Percentiles rank a stretch among this genome's conserved stretches.
Conservation (phyloP, 2,113 vertebrate species). For the Syrrhaptes paradoxus region DNA sequence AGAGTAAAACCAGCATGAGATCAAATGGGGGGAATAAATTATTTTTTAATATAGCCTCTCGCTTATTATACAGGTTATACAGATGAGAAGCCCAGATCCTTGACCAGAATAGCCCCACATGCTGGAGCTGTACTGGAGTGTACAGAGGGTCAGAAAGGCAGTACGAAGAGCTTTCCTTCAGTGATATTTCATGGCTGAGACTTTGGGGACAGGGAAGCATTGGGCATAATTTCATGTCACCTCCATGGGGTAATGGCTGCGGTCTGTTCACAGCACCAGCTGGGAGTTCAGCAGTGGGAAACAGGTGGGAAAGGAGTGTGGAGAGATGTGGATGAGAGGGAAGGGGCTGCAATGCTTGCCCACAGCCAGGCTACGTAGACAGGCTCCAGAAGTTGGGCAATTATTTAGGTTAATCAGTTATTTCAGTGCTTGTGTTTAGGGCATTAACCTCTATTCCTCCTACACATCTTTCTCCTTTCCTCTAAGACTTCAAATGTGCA, state of each 20-base stretch:
- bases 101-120: neutral
- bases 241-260: fast-evolving
- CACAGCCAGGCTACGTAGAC: neutral
- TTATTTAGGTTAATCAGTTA: neutral
- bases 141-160: neutral
- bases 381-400: neutral
- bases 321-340: neutral
- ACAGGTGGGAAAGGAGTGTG: fast-evolving
- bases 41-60: neutral
- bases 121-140: fast-evolving
- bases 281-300: neutral
- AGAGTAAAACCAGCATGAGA: neutral
- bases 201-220: neutral
- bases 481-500: neutral
- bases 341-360: neutral
- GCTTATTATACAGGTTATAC: neutral
- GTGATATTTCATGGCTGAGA: neutral
- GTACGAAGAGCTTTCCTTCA: neutral
- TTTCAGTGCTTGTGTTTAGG: neutral
- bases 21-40: neutral
- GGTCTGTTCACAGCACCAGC: neutral
- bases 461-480: neutral
- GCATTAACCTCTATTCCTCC: neutral
- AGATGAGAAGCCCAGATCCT: neutral
- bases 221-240: neutral